Conservation (phyloP, 2,797 vertebrate genomes). For the Anguilla anguilla region DNA sequence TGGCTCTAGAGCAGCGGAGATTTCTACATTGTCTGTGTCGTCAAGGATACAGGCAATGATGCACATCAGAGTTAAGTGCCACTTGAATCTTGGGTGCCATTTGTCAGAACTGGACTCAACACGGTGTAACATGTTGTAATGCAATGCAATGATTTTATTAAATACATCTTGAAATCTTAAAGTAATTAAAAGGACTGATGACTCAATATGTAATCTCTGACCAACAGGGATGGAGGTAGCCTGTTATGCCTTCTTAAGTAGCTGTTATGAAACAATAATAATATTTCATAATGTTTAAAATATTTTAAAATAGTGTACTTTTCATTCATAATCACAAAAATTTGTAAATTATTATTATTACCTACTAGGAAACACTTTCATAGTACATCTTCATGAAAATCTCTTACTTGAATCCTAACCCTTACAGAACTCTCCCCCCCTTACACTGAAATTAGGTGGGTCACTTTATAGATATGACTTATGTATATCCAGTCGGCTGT, state of each 20-base stretch:
- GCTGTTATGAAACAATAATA: too few relatives aligned
- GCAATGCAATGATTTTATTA: neutral
- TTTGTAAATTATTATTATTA: neutral
- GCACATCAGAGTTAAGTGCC: neutral
- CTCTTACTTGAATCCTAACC: neutral
- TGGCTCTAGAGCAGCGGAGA: neutral
- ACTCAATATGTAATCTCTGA: neutral
- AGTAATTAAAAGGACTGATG: neutral
- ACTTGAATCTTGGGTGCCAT: neutral
- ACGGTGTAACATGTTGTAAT: neutral
- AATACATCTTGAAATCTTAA: neutral
- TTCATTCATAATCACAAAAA: too few relatives aligned
- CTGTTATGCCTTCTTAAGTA: too few relatives aligned
- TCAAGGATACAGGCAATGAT: neutral
- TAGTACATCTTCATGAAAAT: neutral
- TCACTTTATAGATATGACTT: neutral
- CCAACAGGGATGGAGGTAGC: neutral
- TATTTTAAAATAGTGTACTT: too few relatives aligned
- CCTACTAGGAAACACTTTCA: neutral
- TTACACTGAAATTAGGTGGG: neutral
- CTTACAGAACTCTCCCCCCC: neutral
- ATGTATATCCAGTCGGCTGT: neutral
- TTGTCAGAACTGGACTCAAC: neutral
- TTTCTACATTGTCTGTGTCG: neutral
- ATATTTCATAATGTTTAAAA: too few relatives aligned